Evolutionary conservation across 2,888 invertebrate species (phyloP), one percentile per base, ranked within the genome.

Genomic region (Celastrina argiolus): DNA sequence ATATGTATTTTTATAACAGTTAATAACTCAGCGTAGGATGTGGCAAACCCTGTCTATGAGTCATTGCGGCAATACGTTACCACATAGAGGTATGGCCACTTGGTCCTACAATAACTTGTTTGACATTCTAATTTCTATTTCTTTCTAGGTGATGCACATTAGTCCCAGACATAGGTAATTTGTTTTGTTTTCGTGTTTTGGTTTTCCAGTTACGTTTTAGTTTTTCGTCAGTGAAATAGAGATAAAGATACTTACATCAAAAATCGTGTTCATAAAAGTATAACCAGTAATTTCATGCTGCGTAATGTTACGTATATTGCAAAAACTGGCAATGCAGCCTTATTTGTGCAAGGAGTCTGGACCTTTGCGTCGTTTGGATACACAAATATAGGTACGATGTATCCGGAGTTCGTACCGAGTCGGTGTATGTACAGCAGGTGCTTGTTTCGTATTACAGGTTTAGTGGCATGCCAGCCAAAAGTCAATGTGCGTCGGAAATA

Each of bases 351-450:
- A 5, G 51, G 12, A 51, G 5, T 26, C 12, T n/a, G n/a, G 12
- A 51, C 51, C 14, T 14, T 51, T 51, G 14, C 12, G 22, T 51
- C 51, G 51, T 39, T 31, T 31, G 31, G 18, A 41, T 63, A 39
- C 63, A n/a, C 39, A 41, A 28, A 45, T 45, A 31, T 45, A 22
- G 39, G 39, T 39, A 10, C 31, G 16, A 22, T 51, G 18, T 34
- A 68, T 65, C 41, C 58, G 41, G 64, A 67, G 63, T 67, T 66
- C 65, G 63, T 69, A 67, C 69, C 70, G 67, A 71, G 68, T 67
- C 67, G 65, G 67, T 63, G 63, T 61, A 39, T 65, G 65, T 14
- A 26, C 5, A 51, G 76, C 83, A 85, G 85, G 83, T 85, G 84
- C 78, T 78, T 71, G 74, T 72, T 72, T 71, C 69, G 73, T 74